Conservation (phyloP, 2,888 invertebrate species). For the Nymphalis urticae region DNA sequence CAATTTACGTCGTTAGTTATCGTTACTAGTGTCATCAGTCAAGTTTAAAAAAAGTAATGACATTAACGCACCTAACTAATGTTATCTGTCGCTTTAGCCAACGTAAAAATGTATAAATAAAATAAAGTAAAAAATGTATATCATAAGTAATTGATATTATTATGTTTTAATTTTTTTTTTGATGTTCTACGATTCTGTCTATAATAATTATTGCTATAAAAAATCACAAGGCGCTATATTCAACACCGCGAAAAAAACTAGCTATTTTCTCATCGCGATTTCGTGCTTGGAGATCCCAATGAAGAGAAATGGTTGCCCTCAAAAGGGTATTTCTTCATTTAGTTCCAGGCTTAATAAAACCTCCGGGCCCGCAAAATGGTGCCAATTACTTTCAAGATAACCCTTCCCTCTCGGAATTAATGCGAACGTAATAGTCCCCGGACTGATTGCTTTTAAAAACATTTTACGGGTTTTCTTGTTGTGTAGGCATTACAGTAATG, state of each 20-base stretch:
- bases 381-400: conserved; percentile 34
- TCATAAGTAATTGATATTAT: too few relatives aligned
- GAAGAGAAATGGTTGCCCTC: conserved; percentile 26
- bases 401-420: conserved; percentile 27
- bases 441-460: conserved; percentile 23
- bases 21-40: too few relatives aligned
- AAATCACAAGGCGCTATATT: not conserved
- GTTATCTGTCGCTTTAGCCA: too few relatives aligned
- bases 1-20: too few relatives aligned
- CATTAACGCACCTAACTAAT: too few relatives aligned
- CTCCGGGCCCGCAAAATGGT: conserved; percentile 27
- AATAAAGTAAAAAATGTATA: too few relatives aligned
- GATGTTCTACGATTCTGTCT: not conserved
- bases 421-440: conserved; percentile 28
- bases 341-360: conserved; percentile 31
- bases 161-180: too few relatives aligned
- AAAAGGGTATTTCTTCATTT: conserved; percentile 34
- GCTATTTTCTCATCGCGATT: conserved; percentile 13
- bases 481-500: not conserved
- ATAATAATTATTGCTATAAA: not conserved
- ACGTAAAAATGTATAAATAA: too few relatives aligned
- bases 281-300: conserved; percentile 23
- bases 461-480: conserved; percentile 10
- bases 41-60: too few relatives aligned
- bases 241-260: not conserved